These are phyloP conservation scores for Tonatia bakeri DNA, from an alignment of 2,113 vertebrate species.

Conservation along the genomic window DNA sequence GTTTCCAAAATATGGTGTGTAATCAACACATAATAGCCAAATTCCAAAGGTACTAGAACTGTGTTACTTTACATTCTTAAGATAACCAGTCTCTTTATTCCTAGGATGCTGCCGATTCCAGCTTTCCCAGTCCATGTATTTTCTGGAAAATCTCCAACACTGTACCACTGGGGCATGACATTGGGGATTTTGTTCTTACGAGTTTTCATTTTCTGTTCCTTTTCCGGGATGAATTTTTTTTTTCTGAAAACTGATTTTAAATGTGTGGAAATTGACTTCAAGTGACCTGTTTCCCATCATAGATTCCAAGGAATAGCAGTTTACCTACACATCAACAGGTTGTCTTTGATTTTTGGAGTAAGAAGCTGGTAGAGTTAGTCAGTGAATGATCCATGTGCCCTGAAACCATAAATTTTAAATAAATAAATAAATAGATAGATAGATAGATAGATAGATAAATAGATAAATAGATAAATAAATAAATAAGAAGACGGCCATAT, in stretches of 20 bases:
- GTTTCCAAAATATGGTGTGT: background rate
- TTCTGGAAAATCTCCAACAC: background rate
- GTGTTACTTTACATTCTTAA: background rate
- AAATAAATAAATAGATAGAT: too few relatives aligned
- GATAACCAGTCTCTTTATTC: background rate
- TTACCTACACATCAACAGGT: background rate
- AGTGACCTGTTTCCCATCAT: background rate
- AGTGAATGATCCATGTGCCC: background rate
- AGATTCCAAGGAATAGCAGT: background rate
- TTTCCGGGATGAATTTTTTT: background rate
- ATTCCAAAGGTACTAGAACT: background rate
- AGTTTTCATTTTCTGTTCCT: background rate
- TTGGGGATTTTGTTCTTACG: background rate
- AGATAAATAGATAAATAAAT: too few relatives aligned
- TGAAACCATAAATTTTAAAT: rapidly evolving
- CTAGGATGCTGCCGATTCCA: background rate
- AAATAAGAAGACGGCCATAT: background rate
- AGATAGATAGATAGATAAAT: too few relatives aligned
- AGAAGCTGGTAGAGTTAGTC: background rate
- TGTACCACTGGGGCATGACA: background rate
- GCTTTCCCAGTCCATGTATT: background rate
- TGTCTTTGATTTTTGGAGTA: background rate
- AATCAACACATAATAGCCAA: background rate
- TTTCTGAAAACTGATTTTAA: background rate
- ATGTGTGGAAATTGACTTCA: background rate